Evolutionary conservation across 92 coral and sea anemone species (phyloP), one percentile per base, ranked within the genome.

Genomic region (Actinostola sp.): DNA sequence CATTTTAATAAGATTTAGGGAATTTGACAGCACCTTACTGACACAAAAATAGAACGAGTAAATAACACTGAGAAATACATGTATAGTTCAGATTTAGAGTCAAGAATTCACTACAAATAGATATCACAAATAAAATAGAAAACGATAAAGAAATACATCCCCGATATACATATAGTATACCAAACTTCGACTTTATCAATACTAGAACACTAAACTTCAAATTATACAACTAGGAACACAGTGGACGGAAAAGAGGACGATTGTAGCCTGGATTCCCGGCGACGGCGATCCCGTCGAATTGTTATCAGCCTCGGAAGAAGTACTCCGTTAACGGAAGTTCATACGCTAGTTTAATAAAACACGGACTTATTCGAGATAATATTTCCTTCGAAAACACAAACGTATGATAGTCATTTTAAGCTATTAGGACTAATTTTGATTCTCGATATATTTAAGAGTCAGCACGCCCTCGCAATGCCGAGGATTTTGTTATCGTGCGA

Each of bases 341-440:
- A 39, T 0, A 8, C 20, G 74, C 33, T 68, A 50, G 56, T 56
- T 54, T 49, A 71, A 31, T 36, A 44, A 41, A 58, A 32, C 54
- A 41, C 15, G 1, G 46, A 43, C 43, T 43, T 25, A 16, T 44
- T 73, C 48, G 23, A 28, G 32, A 49, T 41, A 41, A 25, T 49
- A 62, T 45, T 61, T 73, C 54, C 72, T 63, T 51, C 69, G 6
- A 17, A 16, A 1, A n/a, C 25, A 68, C 13, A 5, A 60, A 16
- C 6, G 26, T 10, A 33, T 30, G 26, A 51, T 36, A 49, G 81
- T 66, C 72, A 70, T 75, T 75, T 75, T 50, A 43, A n/a, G 72
- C 24, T 75, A 75, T 75, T 75, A 63, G 13, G 21, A 63, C 72
- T 75, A 51, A 75, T 63, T 63, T 75, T 33, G 58, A 34, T 34